Base-by-base conservation (phyloP, 2,888 invertebrate genomes). In the Camponotus fellah region DNA sequence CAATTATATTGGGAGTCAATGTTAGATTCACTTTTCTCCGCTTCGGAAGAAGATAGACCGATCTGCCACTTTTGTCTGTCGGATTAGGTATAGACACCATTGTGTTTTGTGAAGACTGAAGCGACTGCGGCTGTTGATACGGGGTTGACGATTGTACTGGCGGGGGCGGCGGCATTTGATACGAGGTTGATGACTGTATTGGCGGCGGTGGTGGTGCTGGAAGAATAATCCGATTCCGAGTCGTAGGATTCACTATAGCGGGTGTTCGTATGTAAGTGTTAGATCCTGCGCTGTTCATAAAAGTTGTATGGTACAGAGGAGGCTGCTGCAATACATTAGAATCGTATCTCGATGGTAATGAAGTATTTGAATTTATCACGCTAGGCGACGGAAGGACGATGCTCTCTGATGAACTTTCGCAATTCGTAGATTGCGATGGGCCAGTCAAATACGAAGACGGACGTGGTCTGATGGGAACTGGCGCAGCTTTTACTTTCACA, bases 371-470 rank as follows among this genome's bases (percentile, higher is more conserved):
- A 21, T 79, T 68, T 8, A 60, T 26, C 3, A 40, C 2, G 1
- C 12, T 46, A 17, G 69, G 0, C 14, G 69, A 17, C 14, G 79
- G 12, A 49, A 71, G 1, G 5, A 60, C 12, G 37, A 60, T 46
- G 4, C 12, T 12, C 4, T 80, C 58, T 37, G n/a, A 79, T 75
- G 10, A 17, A 86, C 26, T 90, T 89, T 43, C 92, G 90, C 62
- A 93, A 93, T 74, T 43, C 14, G 14, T 12, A n/a, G 68, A 40
- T 3, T 65, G 4, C 3, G n/a, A 43, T 60, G 56, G 40, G 8
- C 93, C 93, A 68, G 92, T 93, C 2, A 92, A 91, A 3, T 92
- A 37, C 12, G 83, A 37, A 14, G 85, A 26, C 17, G 86, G 83
- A 10, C 69, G 60, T 56, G 71, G 69, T 43, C 71, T 69, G 5